These are phyloP conservation scores for Plodia interpunctella DNA, from an alignment of 1,140 invertebrate genomes.

Conservation along the genomic window DNA sequence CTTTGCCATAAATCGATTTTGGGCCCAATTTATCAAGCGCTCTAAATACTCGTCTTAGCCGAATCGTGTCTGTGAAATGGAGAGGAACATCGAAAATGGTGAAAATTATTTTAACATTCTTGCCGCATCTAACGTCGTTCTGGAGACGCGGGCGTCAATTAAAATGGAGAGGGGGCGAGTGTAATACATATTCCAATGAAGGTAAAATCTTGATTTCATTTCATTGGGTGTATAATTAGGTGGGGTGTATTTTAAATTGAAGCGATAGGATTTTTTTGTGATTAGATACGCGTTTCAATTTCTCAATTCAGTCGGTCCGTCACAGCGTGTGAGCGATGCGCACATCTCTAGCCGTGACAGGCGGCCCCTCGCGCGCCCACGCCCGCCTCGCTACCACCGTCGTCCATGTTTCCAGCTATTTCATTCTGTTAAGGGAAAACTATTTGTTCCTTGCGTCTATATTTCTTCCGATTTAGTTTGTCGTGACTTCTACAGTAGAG, in stretches of 20 bases:
- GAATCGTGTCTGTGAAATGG: conserved; percentile 48
- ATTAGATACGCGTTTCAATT: conserved; percentile 63
- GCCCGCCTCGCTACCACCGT: neutral
- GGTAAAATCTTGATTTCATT: conserved; percentile 27
- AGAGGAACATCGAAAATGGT: conserved; percentile 47
- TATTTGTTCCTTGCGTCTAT: conserved; percentile 7
- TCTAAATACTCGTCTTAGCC: conserved; percentile 53
- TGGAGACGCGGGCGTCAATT: conserved; percentile 27
- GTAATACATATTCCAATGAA: conserved; percentile 28
- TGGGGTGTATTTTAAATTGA: conserved; percentile 24
- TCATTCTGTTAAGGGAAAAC: conserved; percentile 10
- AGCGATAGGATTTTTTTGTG: conserved; percentile 36
- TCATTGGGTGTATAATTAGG: conserved; percentile 23
- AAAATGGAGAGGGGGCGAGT: conserved; percentile 28
- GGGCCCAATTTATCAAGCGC: conserved; percentile 58
- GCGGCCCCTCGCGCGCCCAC: conserved; percentile 8
- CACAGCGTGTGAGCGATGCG: conserved; percentile 63
- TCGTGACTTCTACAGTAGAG: neutral
- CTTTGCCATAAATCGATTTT: conserved; percentile 57
- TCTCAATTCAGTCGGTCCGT: conserved; percentile 71
- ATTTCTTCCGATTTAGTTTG: conserved; percentile 11
- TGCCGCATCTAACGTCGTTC: conserved; percentile 24
- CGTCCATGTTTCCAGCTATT: conserved; percentile 5
- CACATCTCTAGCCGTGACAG: conserved; percentile 50
- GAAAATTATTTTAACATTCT: conserved; percentile 48